phyloP scores from a whole-genome alignment of 2,888 invertebrate species.

The Mesorhabditis belari region DNA sequence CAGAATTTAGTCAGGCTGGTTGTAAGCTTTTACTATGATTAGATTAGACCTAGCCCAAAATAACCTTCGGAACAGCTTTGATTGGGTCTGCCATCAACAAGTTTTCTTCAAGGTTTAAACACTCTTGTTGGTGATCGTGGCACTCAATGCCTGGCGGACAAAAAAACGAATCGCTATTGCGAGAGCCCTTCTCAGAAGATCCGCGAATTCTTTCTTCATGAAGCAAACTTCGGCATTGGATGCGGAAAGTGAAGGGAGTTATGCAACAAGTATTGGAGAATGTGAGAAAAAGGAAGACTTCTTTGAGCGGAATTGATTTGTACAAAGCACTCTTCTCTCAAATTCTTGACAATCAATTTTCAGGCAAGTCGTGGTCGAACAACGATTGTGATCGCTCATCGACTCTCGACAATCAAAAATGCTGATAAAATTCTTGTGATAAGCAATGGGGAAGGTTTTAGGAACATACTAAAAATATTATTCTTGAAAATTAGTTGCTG shows the following conservation, averaged over 20 bases:
- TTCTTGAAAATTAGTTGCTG: too few species aligned
- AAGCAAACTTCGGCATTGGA: conserved; percentile 41
- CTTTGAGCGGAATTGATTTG: too few species aligned
- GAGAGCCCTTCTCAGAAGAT: conserved; percentile 38
- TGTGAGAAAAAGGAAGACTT: conserved; percentile 7
- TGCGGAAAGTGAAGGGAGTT: conserved; percentile 32
- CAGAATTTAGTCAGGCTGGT: not conserved
- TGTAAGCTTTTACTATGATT: not conserved
- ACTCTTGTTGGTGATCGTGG: conserved; percentile 42
- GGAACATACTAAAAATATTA: too few species aligned
- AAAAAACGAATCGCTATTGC: conserved; percentile 47
- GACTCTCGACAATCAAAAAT: conserved; percentile 58
- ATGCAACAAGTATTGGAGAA: conserved; percentile 60
- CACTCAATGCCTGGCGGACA: conserved; percentile 40
- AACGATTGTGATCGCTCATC: conserved; percentile 57
- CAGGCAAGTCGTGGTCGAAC: conserved; percentile 53
- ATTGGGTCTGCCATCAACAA: not conserved
- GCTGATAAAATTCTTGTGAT: conserved; percentile 58
- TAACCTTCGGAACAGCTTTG: not conserved
- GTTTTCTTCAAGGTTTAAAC: conserved; percentile 24
- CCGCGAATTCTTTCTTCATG: conserved; percentile 37
- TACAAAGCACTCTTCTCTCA: too few species aligned
- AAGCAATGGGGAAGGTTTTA: conserved; percentile 31
- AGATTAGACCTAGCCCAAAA: not conserved
- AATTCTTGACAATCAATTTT: not conserved